Evolutionary conservation across 2,113 vertebrate genomes (phyloP), one percentile per base, ranked within the genome.

Genomic region (Pituophis catenifer): DNA sequence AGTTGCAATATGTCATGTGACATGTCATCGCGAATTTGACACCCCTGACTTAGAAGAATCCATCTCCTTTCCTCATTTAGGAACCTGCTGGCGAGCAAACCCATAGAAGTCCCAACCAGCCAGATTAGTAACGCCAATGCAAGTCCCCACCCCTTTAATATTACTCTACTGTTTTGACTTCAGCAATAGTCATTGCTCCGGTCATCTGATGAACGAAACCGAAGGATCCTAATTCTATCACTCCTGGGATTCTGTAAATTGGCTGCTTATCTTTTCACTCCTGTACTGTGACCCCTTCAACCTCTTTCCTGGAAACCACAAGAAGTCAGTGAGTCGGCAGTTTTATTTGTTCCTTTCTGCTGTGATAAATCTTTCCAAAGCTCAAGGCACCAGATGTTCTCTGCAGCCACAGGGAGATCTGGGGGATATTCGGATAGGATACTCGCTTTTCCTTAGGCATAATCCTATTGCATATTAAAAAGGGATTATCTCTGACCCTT

Each of bases 401-500:
- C 50, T 17, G 50, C 44, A n/a, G 55, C 24, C 26, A 1, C 62
- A 8, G 5, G 7, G 9, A 8, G 3, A 29, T 38, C 26, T 15
- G 62, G 12, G 24, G 24, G 26, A 29, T 65, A 65, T 65, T 65
- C 10, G 4, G 11, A 11, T 11, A 2, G 29, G 54, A 62, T 85
- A 24, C 52, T 53, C 87, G 7, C 19, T 70, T 75, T 55, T 53
- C 55, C 57, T 38, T 48, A 9, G 11, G 53, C 55, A 24, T 91
- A 85, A 91, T 91, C 54, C 44, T 38, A 33, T 54, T 86, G 65
- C 87, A 17, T 86, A 13, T 29, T 65, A 89, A 89, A 38, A 8
- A 15, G 86, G 52, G 55, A 89, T 91, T 89, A 89, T 93, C 93
- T 86, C 86, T 53, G 59, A 26, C 54, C 58, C 81, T 65, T 70